A percentile compares a stretch with the other conserved stretches of the same genome.
Conservation (phyloP, 2,797 vertebrate genomes). For the Acrocephalus scirpaceus region DNA sequence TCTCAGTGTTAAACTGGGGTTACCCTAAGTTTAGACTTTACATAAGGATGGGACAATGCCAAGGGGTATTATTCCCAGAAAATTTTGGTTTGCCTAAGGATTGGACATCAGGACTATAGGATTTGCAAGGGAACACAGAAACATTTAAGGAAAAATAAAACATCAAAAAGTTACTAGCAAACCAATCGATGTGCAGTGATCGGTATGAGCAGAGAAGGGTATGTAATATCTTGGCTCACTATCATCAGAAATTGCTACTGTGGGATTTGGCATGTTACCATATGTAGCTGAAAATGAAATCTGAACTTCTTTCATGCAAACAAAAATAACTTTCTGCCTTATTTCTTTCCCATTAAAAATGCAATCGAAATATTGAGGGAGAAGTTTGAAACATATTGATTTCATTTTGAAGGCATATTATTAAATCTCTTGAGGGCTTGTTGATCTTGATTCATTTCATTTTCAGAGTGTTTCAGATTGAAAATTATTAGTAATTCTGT, state of each 20-base stretch:
- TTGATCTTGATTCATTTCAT: slow-evolving; percentile 46
- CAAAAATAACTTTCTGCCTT: slow-evolving; percentile 26
- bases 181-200: slow-evolving; percentile 13
- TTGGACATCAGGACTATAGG: neutral
- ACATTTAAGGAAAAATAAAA: neutral
- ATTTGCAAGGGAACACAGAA: neutral
- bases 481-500: slow-evolving; percentile 49
- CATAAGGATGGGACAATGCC: neutral
- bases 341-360: slow-evolving; percentile 36
- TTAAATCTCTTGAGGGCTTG: slow-evolving; percentile 32
- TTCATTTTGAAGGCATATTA: slow-evolving; percentile 54
- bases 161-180: neutral
- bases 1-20: neutral
- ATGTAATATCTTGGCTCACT: neutral
- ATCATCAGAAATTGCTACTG: neutral
- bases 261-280: slow-evolving; percentile 24
- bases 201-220: neutral
- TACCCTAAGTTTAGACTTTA: neutral
- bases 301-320: slow-evolving; percentile 4
- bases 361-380: slow-evolving; percentile 37
- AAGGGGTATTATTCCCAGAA: neutral
- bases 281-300: slow-evolving; percentile 39
- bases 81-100: neutral
- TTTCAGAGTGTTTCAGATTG: slow-evolving; percentile 11
- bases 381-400: slow-evolving; percentile 50